These are phyloP conservation scores for Noctua janthe DNA, from an alignment of 2,888 invertebrate genomes.

Conservation along the genomic window DNA sequence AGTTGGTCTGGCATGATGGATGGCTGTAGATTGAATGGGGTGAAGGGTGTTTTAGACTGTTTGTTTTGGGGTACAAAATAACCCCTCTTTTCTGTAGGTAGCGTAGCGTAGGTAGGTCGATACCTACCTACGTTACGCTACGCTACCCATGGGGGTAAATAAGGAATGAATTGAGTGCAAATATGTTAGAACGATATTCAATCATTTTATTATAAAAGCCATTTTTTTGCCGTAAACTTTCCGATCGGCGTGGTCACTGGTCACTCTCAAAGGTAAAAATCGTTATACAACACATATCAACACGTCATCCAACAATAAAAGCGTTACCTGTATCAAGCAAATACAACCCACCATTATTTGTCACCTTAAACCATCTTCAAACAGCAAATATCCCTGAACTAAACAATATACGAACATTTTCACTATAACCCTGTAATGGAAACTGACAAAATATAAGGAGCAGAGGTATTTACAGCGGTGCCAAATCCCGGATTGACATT, in stretches of 20 bases:
- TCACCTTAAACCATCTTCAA: conserved; percentile 14
- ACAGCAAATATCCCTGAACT: conserved; percentile 10
- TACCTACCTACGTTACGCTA: neutral
- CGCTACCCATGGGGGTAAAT: neutral
- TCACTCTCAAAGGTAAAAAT: no score
- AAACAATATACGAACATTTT: conserved; percentile 30
- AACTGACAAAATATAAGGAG: conserved; percentile 56
- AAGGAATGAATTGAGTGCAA: neutral
- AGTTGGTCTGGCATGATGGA: conserved; percentile 41
- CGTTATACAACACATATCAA: no score
- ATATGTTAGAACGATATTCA: neutral
- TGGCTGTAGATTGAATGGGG: conserved; percentile 19
- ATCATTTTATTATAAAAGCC: neutral
- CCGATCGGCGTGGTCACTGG: no score
- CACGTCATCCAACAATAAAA: neutral
- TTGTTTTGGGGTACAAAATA: conserved; percentile 7
- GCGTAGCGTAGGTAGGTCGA: neutral
- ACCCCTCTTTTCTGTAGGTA: neutral
- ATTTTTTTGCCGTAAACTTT: no score
- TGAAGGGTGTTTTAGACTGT: conserved; percentile 3
- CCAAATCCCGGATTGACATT: conserved; percentile 70
- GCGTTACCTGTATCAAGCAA: neutral
- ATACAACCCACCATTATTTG: neutral
- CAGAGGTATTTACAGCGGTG: conserved; percentile 49
- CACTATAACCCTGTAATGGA: conserved; percentile 50